Evolutionary conservation across 2,113 vertebrate species (phyloP).

Genomic region (Perccottus glenii): DNA sequence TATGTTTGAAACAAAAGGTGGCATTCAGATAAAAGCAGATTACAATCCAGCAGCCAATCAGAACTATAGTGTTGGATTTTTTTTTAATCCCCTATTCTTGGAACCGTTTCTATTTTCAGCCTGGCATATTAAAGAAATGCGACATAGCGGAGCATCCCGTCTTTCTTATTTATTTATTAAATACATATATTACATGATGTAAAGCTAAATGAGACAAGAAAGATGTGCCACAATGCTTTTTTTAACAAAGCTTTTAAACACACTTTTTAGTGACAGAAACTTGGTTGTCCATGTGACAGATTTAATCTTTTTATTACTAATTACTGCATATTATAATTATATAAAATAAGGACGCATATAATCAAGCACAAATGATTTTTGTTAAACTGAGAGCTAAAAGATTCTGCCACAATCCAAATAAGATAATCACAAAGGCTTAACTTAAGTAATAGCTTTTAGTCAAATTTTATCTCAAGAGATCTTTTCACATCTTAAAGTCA

Average conservation of each 20-base stretch:
- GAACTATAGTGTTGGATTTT: slow-evolving; percentile 13
- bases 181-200: neutral
- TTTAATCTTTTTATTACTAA: neutral
- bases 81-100: slow-evolving; percentile 9
- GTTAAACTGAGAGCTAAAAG: no score
- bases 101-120: slow-evolving; percentile 15
- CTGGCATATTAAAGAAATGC: slow-evolving; percentile 2
- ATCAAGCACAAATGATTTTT: no score
- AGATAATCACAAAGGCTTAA: neutral
- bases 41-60: slow-evolving; percentile 39
- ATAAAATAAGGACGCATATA: no score
- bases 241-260: slow-evolving; percentile 10
- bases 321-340: no score
- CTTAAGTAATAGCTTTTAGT: neutral
- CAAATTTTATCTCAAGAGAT: neutral
- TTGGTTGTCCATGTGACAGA: slow-evolving; percentile 24
- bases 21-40: slow-evolving; percentile 31
- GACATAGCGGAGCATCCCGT: neutral
- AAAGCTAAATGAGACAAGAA: neutral
- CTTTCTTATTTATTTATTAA: neutral
- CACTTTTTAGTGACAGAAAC: slow-evolving; percentile 17
- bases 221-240: slow-evolving; percentile 14
- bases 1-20: slow-evolving; percentile 3
- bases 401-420: neutral
- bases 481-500: slow-evolving; percentile 19